Evolutionary conservation across 2,113 vertebrate species (phyloP).

Genomic region (Daubentonia madagascariensis): DNA sequence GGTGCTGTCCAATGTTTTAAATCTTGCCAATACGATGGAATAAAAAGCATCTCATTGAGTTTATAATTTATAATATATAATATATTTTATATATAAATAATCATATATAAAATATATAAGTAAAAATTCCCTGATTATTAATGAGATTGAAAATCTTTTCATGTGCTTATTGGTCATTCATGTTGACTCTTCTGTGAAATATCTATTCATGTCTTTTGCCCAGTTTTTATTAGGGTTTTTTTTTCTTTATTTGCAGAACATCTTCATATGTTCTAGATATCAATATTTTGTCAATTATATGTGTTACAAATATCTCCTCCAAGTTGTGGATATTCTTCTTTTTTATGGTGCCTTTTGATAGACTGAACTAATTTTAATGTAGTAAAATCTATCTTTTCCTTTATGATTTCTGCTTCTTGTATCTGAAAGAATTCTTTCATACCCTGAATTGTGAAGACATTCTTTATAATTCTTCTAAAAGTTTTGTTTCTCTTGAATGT

Average conservation of each 20-base stretch:
- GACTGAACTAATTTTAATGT: not conserved
- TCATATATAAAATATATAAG: not conserved
- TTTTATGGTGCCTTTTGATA: not conserved
- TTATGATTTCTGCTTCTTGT: not conserved
- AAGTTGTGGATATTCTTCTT: not conserved
- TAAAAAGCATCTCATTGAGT: not conserved
- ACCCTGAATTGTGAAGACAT: not conserved
- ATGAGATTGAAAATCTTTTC: not conserved
- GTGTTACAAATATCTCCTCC: not conserved
- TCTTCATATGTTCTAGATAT: not conserved
- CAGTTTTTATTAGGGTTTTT: not conserved
- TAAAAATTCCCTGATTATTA: not conserved
- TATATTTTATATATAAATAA: not conserved
- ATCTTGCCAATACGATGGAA: not conserved
- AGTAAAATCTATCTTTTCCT: constrained; percentile 5
- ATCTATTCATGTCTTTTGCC: not conserved
- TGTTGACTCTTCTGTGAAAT: not conserved
- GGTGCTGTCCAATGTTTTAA: not conserved
- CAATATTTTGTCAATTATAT: not conserved
- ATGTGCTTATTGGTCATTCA: not conserved
- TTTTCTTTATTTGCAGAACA: not conserved
- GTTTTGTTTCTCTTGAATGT: not conserved
- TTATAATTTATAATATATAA: not conserved
- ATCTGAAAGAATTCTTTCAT: not conserved
- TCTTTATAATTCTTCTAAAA: not conserved